Evolutionary conservation across 2,797 vertebrate species (phyloP).

Genomic region (Aulostomus chinensis): DNA sequence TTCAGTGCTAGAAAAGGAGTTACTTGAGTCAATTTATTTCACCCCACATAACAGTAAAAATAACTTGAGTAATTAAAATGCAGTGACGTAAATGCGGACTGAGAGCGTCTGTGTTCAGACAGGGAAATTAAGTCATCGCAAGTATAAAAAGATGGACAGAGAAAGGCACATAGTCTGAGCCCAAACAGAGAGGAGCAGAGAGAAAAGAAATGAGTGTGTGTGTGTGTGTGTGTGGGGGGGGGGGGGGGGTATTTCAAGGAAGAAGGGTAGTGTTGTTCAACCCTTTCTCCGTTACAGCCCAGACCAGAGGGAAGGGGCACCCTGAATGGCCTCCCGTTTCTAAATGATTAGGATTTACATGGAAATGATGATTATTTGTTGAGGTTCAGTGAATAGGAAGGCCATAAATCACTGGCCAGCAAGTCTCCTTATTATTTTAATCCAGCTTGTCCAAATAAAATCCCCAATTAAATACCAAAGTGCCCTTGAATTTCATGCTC

Average conservation of each 20-base stretch:
- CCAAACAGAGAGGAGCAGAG: slow-evolving; percentile 30
- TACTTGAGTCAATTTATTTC: slow-evolving; percentile 25
- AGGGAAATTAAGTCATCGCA: slow-evolving; percentile 47
- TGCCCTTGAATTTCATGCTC: slow-evolving; percentile 61
- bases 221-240: slow-evolving; percentile 16
- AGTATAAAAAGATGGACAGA: slow-evolving; percentile 46
- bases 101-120: slow-evolving; percentile 25
- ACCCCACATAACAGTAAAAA: slow-evolving; percentile 20
- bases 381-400: slow-evolving; percentile 59
- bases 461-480: slow-evolving; percentile 55
- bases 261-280: slow-evolving; percentile 58
- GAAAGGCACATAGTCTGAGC: slow-evolving; percentile 31
- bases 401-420: slow-evolving; percentile 61
- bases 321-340: slow-evolving; percentile 48
- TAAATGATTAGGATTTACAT: slow-evolving; percentile 80
- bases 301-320: slow-evolving; percentile 31
- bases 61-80: slow-evolving; percentile 10
- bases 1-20: slow-evolving; percentile 11
- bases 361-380: slow-evolving; percentile 76
- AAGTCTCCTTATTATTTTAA: slow-evolving; percentile 51
- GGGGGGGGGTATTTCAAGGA: slow-evolving; percentile 36
- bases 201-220: slow-evolving; percentile 39
- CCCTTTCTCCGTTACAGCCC: slow-evolving; percentile 41
- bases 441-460: slow-evolving; percentile 49
- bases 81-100: slow-evolving; percentile 31